Percentiles rank a stretch among this genome's conserved stretches.
Evolutionary conservation across 1,140 invertebrate genomes (phyloP).

Genomic region (Globodera rostochiensis): DNA sequence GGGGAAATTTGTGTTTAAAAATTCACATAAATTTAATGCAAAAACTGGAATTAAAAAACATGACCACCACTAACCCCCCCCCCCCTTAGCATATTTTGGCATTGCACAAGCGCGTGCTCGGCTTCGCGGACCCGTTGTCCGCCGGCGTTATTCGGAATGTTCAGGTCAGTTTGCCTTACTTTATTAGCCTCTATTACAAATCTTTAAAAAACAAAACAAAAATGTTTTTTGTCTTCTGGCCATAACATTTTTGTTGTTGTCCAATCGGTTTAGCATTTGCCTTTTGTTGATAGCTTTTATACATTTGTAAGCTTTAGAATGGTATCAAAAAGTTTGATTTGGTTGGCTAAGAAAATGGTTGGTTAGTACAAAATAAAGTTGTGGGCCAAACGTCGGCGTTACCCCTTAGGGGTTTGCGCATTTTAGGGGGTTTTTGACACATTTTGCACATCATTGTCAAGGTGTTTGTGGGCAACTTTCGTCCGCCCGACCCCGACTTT

Average conservation of each 20-base stretch:
- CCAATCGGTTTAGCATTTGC: too few relatives aligned
- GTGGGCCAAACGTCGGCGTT: too few relatives aligned
- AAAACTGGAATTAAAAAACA: background rate
- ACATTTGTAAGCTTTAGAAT: too few relatives aligned
- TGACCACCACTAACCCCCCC: too few relatives aligned
- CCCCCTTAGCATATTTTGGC: constrained; percentile 79
- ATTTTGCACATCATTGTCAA: constrained; percentile 9
- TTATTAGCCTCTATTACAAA: background rate
- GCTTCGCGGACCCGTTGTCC: constrained; percentile 76
- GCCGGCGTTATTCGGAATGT: constrained; percentile 67
- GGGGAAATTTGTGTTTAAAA: background rate
- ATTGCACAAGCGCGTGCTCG: constrained; percentile 87
- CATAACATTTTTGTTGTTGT: too few relatives aligned
- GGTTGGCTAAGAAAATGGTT: too few relatives aligned
- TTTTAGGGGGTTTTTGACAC: constrained; percentile 11
- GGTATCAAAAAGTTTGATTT: too few relatives aligned
- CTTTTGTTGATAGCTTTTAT: too few relatives aligned
- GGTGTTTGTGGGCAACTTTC: constrained; percentile 58
- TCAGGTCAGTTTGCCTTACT: background rate
- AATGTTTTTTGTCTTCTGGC: too few relatives aligned
- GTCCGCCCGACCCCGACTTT: constrained; percentile 72
- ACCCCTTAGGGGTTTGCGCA: too few relatives aligned
- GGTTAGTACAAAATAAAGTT: too few relatives aligned
- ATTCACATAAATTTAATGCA: constrained; percentile 12
- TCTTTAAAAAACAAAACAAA: too few relatives aligned